phyloP scores from a whole-genome alignment of 2,113 vertebrate genomes.

The Eubucco bourcierii region DNA sequence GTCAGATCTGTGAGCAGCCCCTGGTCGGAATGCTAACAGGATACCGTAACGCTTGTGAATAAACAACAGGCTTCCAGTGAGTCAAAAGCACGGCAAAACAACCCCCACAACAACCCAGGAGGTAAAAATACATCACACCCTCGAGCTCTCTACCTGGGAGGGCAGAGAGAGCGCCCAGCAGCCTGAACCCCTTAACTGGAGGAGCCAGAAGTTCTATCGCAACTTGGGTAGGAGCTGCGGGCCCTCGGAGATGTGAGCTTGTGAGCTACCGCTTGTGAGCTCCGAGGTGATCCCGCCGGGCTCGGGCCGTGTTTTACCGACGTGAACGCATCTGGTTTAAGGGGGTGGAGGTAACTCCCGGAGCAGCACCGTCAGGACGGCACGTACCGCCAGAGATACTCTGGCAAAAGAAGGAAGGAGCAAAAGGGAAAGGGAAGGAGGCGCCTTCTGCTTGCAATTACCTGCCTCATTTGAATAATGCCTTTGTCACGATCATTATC shows the following conservation, averaged over 20 bases:
- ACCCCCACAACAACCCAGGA: neutral
- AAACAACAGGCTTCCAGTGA: slow-evolving; percentile 44
- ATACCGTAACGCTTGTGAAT: slow-evolving; percentile 78
- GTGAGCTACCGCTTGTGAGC: fast-evolving
- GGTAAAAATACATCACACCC: neutral
- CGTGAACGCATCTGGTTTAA: neutral
- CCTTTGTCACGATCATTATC: slow-evolving; percentile 75
- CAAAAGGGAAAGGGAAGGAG: neutral
- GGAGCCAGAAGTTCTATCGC: neutral
- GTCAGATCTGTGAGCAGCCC: slow-evolving; percentile 83
- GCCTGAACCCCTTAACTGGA: neutral
- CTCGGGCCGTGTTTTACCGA: neutral
- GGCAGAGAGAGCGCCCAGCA: neutral
- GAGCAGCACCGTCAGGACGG: neutral
- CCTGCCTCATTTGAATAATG: slow-evolving; percentile 79
- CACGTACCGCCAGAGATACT: neutral
- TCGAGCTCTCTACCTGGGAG: neutral
- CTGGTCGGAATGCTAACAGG: slow-evolving; percentile 85
- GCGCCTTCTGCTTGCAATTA: slow-evolving; percentile 78
- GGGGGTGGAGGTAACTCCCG: neutral
- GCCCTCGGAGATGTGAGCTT: too few species aligned
- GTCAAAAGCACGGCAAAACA: neutral
- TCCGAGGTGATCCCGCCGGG: neutral
- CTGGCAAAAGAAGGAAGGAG: neutral
- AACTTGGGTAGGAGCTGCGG: neutral